Conservation (phyloP, 1,140 invertebrate species). For the Drosophila sp. region DNA sequence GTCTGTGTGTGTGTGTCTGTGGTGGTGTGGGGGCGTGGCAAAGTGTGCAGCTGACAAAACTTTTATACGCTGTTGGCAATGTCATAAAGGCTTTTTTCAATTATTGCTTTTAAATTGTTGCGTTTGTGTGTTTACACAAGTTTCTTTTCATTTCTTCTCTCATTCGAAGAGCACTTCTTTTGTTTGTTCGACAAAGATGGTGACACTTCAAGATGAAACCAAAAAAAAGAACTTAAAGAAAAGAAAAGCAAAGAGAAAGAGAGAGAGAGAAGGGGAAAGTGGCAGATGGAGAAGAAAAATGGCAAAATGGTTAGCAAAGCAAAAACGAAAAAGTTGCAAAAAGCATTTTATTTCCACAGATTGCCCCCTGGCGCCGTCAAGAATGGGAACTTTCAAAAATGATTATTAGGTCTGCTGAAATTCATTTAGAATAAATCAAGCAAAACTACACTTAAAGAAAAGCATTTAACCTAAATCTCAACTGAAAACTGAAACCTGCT, state of each 20-base stretch:
- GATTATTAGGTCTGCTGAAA: conserved; percentile 12
- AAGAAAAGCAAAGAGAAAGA: conserved; percentile 28
- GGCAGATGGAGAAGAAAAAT: conserved; percentile 1
- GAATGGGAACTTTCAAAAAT: conserved; percentile 14
- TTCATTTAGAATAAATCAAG: conserved; percentile 14
- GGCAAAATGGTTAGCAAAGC: conserved; percentile 22
- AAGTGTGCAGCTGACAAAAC: conserved; percentile 49
- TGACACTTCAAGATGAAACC: conserved; percentile 33
- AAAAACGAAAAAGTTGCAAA: conserved; percentile 32
- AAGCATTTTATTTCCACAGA: conserved; percentile 41
- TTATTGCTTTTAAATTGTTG: conserved; percentile 64
- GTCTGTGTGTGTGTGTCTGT: not conserved
- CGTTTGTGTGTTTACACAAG: conserved; percentile 55
- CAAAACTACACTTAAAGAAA: not conserved
- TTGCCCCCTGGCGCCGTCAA: conserved; percentile 24
- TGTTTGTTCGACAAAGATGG: conserved; percentile 1
- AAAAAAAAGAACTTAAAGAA: conserved; percentile 1
- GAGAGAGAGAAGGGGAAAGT: conserved; percentile 3
- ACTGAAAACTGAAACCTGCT: too few relatives aligned
- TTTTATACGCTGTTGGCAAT: conserved; percentile 40
- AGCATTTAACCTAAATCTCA: too few relatives aligned
- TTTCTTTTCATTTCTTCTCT: conserved; percentile 25
- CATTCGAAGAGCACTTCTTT: conserved; percentile 2
- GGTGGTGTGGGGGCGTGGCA: conserved; percentile 13
- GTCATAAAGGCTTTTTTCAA: conserved; percentile 55